A percentile compares a stretch with the other conserved stretches of the same genome.
Evolutionary conservation across 2,113 vertebrate genomes (phyloP).

Genomic region (Cinclus mexicanus): DNA sequence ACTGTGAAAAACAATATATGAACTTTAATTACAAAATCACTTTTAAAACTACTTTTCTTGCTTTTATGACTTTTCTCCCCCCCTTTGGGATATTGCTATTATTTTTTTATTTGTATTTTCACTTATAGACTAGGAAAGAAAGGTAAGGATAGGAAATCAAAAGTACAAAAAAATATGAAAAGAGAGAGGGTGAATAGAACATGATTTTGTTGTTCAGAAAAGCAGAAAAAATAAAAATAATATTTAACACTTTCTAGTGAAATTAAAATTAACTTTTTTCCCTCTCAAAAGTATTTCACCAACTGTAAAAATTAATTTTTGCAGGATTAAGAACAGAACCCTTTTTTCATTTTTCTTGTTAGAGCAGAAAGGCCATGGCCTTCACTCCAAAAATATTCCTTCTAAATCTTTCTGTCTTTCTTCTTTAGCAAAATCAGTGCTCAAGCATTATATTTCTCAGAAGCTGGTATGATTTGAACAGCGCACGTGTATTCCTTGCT

Average conservation of each 20-base stretch:
- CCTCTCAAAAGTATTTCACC: neutral
- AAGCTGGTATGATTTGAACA: neutral
- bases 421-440: neutral
- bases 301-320: neutral
- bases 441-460: neutral
- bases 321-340: rapidly evolving
- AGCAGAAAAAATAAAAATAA: neutral
- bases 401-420: neutral
- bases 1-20: neutral
- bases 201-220: neutral
- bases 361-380: neutral
- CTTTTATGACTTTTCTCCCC: neutral
- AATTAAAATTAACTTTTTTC: neutral
- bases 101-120: neutral
- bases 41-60: neutral
- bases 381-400: neutral
- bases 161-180: neutral
- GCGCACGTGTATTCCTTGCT: neutral
- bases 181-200: neutral
- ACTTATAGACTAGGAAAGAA: neutral
- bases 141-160: neutral
- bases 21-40: neutral
- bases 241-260: neutral
- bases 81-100: neutral
- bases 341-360: neutral